Conservation (phyloP, 2,797 vertebrate genomes). For the Lemur catta region DNA sequence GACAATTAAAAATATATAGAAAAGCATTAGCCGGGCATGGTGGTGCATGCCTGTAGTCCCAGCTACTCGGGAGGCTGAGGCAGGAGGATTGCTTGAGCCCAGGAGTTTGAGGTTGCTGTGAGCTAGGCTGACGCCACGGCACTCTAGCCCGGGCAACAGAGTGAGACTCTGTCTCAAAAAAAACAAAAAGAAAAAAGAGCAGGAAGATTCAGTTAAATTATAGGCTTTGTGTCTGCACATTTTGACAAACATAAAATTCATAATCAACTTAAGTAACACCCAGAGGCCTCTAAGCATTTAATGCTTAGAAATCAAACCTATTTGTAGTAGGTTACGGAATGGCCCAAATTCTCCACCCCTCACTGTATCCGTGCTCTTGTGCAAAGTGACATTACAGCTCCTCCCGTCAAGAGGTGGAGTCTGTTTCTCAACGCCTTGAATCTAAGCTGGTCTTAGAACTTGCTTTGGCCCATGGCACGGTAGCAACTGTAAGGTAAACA, state of each 20-base stretch:
- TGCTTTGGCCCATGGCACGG: not conserved
- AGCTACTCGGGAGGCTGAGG: too few relatives aligned
- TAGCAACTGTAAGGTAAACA: not conserved
- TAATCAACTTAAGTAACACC: not conserved
- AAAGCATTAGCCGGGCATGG: too few relatives aligned
- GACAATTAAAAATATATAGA: too few relatives aligned
- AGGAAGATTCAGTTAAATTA: not conserved
- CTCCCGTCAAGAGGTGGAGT: not conserved
- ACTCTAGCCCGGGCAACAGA: too few relatives aligned
- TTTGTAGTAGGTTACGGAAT: not conserved
- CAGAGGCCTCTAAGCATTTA: not conserved
- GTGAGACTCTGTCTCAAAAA: too few relatives aligned
- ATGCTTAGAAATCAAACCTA: not conserved
- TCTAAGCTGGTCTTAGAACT: not conserved
- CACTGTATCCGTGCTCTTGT: not conserved
- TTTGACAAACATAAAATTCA: slow-evolving; percentile 1
- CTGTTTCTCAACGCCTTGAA: not conserved
- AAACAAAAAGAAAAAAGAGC: too few relatives aligned
- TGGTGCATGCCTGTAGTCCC: too few relatives aligned
- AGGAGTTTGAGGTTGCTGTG: too few relatives aligned
- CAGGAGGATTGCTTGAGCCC: too few relatives aligned
- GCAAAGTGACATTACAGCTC: not conserved
- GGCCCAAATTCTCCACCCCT: not conserved
- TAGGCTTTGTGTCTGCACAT: not conserved
- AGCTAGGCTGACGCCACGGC: too few relatives aligned